Base-by-base conservation (phyloP, 2,797 vertebrate species). In the Botia kubotai region DNA sequence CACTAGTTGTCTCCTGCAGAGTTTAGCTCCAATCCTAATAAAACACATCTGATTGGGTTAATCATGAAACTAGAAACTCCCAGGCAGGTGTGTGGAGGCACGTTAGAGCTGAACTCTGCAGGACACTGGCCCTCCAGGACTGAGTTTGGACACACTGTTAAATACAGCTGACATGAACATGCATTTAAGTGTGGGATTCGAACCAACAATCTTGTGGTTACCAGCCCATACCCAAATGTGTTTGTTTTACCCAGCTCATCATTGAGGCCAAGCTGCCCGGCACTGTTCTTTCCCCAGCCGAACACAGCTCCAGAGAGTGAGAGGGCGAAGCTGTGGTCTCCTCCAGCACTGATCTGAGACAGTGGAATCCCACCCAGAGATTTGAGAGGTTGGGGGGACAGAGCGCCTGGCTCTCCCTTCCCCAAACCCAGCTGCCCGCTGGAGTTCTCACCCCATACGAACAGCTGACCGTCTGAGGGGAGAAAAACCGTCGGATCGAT, bases 361-460 rank as follows among this genome's bases (percentile, higher is more conserved):
- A 97, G 79, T 55, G 96, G 96, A 88, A 97, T 95, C 50, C 96
- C 96, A 13, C 93, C 92, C 57, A 97, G 92, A 84, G 95, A 96
- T 84, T 93, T 90, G 74, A 96, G 86, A 21, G 83, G 91, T 29
- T 93, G 93, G 29, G 95, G 95, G 14, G 86, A 80, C 43, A 0
- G 11, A 1, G 26, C 1, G 0, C 91, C 94, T 46, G 85, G 90
- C 77, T 95, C 95, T 80, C 93, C 88, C 86, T 91, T 94, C 83
- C 94, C 93, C 0, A 97, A 96, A 72, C 98, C 98, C 85, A 99
- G 94, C 80, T 99, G 98, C 36, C 98, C 97, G 86, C 94, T 94
- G 89, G 92, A 93, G 92, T 98, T 98, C 69, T 94, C 92, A 21
- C 98, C 98, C 84, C 97, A 97, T 0, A 96, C 96, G 83, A 97